Base-by-base conservation (phyloP, 2,797 vertebrate genomes). In the Arrhamphus sclerolepis region DNA sequence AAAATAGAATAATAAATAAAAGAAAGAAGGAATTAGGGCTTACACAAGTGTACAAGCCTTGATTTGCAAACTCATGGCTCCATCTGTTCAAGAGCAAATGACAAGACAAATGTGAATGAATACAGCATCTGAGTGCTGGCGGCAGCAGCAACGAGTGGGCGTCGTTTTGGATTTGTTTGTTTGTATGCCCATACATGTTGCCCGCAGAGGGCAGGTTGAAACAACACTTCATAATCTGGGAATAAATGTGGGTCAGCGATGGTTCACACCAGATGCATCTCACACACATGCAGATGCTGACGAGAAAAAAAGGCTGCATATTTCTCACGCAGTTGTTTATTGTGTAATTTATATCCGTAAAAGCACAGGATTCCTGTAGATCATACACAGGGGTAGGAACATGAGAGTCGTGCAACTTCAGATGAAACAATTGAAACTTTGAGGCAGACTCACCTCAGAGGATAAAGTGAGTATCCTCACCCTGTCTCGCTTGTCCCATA, bases 201-300 rank as follows among this genome's bases (percentile, higher is more conserved):
- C 77, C 74, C 68, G 56, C 38, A 0, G 72, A 78, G 79, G 60
- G 62, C 61, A 56, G 10, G 43, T 46, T 46, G 66, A 29, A 46
- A 70, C 68, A 75, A 76, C 80, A 63, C 46, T 7, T 49, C 22
- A 74, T 55, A 68, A 56, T 77, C 55, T 63, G 77, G 57, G 79
- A 82, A 75, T 74, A 70, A 75, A 83, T 70, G 72, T 76, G 66
- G 65, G 75, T 77, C 73, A 78, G 81, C 75, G 81, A 84, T 64
- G 80, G 65, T 26, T 69, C 69, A 26, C 47, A 72, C 66, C 87
- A 88, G 87, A 89, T 88, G 86, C 78, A 77, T 58, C 56, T 66
- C 62, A 38, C 57, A 74, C 62, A 56, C 60, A 56, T 43, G 46
- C 75, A 76, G 65, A 76, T 48, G 68, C 62, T 64, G 14, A 53